Percentiles rank a stretch among this genome's conserved stretches.
These are phyloP conservation scores for Argyra leucocephala DNA, from an alignment of 2,888 invertebrate genomes.

Conservation along the genomic window DNA sequence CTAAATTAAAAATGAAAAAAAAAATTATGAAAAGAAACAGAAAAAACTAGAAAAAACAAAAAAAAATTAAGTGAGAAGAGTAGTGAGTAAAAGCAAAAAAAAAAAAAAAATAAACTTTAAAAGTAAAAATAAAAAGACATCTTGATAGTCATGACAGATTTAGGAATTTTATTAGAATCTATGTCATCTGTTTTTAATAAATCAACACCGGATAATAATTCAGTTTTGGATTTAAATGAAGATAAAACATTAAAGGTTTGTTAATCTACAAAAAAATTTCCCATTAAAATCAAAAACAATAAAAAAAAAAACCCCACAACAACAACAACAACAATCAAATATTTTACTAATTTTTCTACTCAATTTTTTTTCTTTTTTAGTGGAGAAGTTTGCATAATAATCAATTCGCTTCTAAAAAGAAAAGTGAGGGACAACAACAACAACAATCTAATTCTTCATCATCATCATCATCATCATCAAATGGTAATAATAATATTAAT, in stretches of 20 bases:
- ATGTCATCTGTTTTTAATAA: constrained; percentile 1
- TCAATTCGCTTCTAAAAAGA: constrained; percentile 39
- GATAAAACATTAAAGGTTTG: background rate
- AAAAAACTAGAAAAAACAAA: background rate
- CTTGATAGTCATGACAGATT: background rate
- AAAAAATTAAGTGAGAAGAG: background rate
- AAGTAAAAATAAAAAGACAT: background rate
- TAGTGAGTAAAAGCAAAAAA: background rate
- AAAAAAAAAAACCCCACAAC: too few relatives aligned
- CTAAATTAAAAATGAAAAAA: background rate
- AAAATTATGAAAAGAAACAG: background rate
- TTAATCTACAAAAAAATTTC: background rate
- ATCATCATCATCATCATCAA: too few relatives aligned
- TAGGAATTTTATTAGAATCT: constrained; percentile 2
- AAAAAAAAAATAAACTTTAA: background rate
- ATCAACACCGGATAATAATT: constrained; percentile 3
- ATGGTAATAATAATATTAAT: background rate
- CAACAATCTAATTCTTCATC: background rate
- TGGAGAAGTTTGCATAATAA: constrained; percentile 43
- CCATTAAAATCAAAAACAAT: too few relatives aligned
- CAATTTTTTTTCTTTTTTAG: constrained; percentile 20
- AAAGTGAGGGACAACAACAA: background rate
- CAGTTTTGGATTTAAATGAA: background rate
- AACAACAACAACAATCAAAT: too few relatives aligned
- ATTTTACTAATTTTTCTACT: too few relatives aligned